Conservation (phyloP, 2,797 vertebrate species). For the Poliocrania exsul region DNA sequence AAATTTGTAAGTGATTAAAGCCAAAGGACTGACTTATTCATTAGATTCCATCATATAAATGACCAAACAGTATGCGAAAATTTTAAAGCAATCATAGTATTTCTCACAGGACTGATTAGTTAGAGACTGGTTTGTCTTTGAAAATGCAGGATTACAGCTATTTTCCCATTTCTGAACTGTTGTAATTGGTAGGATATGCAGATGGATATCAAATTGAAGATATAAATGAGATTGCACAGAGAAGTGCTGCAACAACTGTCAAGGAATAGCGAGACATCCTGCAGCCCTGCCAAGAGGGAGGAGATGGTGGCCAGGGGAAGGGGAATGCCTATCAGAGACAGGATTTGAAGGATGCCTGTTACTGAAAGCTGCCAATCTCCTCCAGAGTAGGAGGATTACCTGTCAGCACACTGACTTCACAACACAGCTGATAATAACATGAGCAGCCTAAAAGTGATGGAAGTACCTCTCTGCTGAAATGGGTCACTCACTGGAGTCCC, state of each 20-base stretch:
- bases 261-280: rapidly evolving
- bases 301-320: neutral
- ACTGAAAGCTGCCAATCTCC: neutral
- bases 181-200: neutral
- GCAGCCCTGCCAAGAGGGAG: neutral
- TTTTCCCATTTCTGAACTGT: neutral
- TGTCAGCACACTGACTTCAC: neutral
- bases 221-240: neutral
- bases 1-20: neutral
- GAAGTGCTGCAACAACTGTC: rapidly evolving
- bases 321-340: neutral
- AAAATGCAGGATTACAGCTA: neutral
- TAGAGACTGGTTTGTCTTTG: neutral
- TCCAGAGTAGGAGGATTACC: neutral
- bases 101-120: neutral
- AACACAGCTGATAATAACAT: neutral
- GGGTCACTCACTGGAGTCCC: neutral
- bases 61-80: neutral
- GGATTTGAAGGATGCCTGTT: neutral
- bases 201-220: neutral
- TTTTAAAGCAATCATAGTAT: neutral
- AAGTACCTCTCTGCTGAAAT: neutral
- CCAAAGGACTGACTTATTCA: neutral
- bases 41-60: neutral
- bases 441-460: neutral